These are phyloP conservation scores for Pterocles gutturalis DNA, from an alignment of 2,113 vertebrate genomes.

Conservation along the genomic window DNA sequence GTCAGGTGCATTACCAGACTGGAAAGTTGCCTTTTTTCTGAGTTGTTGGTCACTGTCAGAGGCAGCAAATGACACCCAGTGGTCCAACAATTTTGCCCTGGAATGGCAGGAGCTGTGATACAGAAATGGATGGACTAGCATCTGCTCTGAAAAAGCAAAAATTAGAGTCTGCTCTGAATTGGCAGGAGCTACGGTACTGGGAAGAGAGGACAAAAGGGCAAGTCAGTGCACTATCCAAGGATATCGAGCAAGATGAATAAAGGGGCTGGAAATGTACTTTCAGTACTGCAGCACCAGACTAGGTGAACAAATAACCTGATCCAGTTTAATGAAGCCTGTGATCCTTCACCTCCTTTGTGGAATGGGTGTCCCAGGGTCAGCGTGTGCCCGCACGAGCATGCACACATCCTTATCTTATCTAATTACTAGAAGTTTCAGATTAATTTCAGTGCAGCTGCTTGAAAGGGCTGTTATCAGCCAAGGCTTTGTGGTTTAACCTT, in stretches of 20 bases:
- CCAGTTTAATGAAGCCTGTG: constrained; percentile 3
- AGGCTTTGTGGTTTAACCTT: constrained; percentile 73
- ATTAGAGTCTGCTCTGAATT: neutral
- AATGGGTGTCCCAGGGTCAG: constrained; percentile 7
- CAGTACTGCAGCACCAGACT: neutral
- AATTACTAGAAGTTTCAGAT: constrained; percentile 75
- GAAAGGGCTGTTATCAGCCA: constrained; percentile 64
- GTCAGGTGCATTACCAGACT: constrained; percentile 37
- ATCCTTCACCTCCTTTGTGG: neutral
- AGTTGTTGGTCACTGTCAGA: constrained; percentile 36
- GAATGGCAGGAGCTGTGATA: neutral
- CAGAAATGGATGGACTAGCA: neutral
- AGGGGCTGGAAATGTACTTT: neutral
- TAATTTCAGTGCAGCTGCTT: constrained; percentile 71
- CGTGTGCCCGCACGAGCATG: neutral
- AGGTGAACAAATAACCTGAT: constrained; percentile 19
- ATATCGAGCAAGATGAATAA: neutral
- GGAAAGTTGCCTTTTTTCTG: constrained; percentile 21
- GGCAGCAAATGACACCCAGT: constrained; percentile 10
- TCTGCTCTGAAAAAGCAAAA: neutral
- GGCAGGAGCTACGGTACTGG: neutral
- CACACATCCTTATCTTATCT: constrained; percentile 75
- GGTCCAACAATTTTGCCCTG: constrained; percentile 41
- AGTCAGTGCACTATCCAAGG: neutral
- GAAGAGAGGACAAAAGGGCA: constrained; percentile 45